phyloP scores from a whole-genome alignment of 2,888 invertebrate genomes.

The Creontiades dilutus region DNA sequence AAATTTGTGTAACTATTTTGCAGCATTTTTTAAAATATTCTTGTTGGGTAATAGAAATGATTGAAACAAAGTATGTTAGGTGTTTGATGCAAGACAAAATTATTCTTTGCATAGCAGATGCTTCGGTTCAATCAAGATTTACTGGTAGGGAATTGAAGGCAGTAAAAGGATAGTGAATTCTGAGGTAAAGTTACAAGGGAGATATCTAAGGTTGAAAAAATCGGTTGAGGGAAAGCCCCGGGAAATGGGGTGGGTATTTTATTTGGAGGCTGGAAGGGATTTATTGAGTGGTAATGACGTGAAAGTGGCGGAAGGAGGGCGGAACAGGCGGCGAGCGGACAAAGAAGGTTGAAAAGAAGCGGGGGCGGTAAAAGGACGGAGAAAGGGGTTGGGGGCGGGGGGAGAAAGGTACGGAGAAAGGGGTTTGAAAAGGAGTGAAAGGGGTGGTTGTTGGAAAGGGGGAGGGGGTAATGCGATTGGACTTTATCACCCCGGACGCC shows the following conservation, averaged over 20 bases:
- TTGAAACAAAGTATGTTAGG: too few relatives aligned
- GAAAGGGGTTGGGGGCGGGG: neutral
- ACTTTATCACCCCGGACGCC: conserved; percentile 64
- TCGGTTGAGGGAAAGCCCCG: neutral
- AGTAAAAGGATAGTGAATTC: neutral
- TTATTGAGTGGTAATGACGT: conserved; percentile 70
- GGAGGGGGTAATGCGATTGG: conserved; percentile 65
- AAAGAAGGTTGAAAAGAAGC: conserved; percentile 33
- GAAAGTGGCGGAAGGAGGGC: conserved; percentile 7
- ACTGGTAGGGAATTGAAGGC: neutral
- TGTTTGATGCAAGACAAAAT: too few relatives aligned
- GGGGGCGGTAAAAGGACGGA: neutral
- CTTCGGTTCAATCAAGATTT: too few relatives aligned
- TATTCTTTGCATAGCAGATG: too few relatives aligned
- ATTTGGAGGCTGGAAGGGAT: conserved; percentile 58
- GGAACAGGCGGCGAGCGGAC: conserved; percentile 42
- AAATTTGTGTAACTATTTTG: too few relatives aligned
- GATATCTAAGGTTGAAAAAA: conserved; percentile 3
- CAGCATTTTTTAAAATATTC: too few relatives aligned
- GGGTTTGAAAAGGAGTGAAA: conserved; percentile 36
- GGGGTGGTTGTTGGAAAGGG: neutral
- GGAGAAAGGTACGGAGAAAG: conserved; percentile 28
- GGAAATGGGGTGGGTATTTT: conserved; percentile 31
- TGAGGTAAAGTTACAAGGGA: neutral
- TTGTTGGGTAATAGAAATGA: too few relatives aligned